Conservation (phyloP, 2,797 vertebrate species). For the Capromys pilorides region DNA sequence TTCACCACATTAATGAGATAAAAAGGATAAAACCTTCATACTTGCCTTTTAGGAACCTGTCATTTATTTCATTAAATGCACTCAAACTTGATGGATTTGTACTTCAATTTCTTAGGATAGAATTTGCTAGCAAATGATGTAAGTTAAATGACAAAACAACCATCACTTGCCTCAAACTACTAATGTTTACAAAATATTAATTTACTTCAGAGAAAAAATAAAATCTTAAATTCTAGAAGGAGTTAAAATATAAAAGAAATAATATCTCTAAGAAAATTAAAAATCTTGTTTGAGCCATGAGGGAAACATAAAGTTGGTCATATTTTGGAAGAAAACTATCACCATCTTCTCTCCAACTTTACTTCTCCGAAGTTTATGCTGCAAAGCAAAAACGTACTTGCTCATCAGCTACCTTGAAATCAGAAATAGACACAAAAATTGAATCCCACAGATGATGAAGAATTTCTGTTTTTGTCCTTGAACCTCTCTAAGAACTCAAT, state of each 20-base stretch:
- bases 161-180: neutral
- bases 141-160: neutral
- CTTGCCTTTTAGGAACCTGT: neutral
- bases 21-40: neutral
- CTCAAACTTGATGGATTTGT: neutral
- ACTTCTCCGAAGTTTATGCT: neutral
- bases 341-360: neutral
- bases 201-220: slow-evolving; percentile 9
- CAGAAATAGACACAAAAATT: neutral
- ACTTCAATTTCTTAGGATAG: neutral
- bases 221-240: neutral
- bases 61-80: neutral
- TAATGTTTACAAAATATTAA: neutral
- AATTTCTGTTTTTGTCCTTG: slow-evolving; percentile 10
- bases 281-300: neutral
- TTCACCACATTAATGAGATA: neutral
- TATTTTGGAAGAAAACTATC: neutral
- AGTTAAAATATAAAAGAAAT: neutral
- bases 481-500: slow-evolving; percentile 18
- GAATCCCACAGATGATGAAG: neutral
- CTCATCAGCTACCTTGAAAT: neutral
- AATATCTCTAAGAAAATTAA: neutral
- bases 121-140: neutral
- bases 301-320: neutral
- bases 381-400: neutral